Percentiles rank a stretch among this genome's conserved stretches.
These are phyloP conservation scores for Tetanocera ferruginea DNA, from an alignment of 2,888 invertebrate genomes.

Conservation along the genomic window DNA sequence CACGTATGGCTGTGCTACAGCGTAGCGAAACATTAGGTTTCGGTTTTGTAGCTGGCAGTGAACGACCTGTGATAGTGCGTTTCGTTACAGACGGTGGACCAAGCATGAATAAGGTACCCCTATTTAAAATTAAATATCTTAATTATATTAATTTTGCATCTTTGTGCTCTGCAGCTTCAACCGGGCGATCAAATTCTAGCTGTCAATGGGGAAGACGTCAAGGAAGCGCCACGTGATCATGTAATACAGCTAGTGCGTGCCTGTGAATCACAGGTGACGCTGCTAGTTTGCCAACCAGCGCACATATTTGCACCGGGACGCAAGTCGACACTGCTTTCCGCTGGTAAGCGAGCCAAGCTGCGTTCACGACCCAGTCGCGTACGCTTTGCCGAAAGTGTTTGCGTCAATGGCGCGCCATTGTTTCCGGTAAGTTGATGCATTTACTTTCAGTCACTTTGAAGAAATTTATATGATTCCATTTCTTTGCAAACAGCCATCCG, in stretches of 20 bases:
- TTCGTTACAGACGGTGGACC: constrained; percentile 92
- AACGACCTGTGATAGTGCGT: constrained; percentile 91
- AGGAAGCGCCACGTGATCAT: constrained; percentile 86
- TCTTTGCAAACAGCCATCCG: constrained; percentile 78
- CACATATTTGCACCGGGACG: constrained; percentile 74
- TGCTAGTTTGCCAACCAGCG: constrained; percentile 88
- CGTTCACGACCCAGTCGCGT: constrained; percentile 86
- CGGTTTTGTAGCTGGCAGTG: constrained; percentile 96
- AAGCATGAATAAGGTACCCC: constrained; percentile 83
- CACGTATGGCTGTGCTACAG: constrained; percentile 81
- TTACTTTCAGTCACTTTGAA: not conserved
- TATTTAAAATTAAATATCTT: not conserved
- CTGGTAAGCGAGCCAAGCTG: constrained; percentile 87
- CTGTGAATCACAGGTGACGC: constrained; percentile 80
- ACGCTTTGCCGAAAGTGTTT: constrained; percentile 90
- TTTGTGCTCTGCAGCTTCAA: constrained; percentile 73
- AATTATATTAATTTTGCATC: not conserved
- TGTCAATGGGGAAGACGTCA: constrained; percentile 93
- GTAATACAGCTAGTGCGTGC: constrained; percentile 90
- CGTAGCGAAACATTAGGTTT: constrained; percentile 87
- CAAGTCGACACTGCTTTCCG: constrained; percentile 88
- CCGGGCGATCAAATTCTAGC: constrained; percentile 92
- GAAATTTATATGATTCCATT: not conserved
- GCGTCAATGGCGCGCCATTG: constrained; percentile 85
- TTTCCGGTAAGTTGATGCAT: constrained; percentile 76